Percentiles rank a stretch among this genome's conserved stretches.
Conservation (phyloP, 2,113 vertebrate genomes). For the Haliaeetus leucogaster region DNA sequence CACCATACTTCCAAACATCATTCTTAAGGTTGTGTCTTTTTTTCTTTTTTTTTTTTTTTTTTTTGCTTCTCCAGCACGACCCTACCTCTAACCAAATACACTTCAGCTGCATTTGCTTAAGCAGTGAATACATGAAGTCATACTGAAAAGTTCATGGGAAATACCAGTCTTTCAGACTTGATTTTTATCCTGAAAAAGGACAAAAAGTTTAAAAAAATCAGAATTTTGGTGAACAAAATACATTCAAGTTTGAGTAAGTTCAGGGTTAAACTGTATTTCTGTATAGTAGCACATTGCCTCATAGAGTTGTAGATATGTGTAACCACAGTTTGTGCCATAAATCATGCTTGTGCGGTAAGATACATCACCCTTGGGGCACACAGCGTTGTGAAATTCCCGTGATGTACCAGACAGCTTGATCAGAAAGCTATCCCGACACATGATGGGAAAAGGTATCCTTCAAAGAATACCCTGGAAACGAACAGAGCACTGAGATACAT, state of each 20-base stretch:
- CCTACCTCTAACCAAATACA: background rate
- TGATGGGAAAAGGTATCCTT: background rate
- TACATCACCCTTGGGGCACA: background rate
- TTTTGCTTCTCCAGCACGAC: background rate
- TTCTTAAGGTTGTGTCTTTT: background rate
- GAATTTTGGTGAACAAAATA: background rate
- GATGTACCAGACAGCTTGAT: background rate
- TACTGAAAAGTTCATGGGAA: background rate
- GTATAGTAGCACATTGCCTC: background rate
- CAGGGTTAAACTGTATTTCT: background rate
- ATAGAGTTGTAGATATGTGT: background rate
- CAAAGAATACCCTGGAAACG: background rate
- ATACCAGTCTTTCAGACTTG: background rate
- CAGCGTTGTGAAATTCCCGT: background rate
- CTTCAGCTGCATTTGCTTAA: background rate
- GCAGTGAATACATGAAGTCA: background rate
- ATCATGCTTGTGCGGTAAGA: rapidly evolving
- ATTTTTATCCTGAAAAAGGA: background rate
- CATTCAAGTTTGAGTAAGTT: background rate
- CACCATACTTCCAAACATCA: background rate
- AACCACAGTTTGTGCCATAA: background rate
- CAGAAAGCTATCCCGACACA: background rate
- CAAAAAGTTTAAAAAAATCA: background rate
- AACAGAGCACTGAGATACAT: background rate
- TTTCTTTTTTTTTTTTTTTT: background rate